Conservation (phyloP, 1,140 invertebrate species). For the Acromyrmex charruanus region DNA sequence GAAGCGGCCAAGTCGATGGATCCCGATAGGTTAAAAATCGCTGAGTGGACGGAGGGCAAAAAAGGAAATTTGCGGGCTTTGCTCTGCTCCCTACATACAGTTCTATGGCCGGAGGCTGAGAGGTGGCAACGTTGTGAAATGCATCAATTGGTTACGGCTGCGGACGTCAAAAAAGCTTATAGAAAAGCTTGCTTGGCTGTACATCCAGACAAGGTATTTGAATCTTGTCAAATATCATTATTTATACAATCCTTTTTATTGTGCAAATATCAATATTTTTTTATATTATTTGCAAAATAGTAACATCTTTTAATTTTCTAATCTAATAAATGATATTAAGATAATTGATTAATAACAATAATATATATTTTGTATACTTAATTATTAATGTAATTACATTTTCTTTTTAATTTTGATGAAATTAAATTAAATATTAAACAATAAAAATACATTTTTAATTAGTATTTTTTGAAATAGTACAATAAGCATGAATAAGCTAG, state of each 20-base stretch:
- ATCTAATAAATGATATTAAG: background rate
- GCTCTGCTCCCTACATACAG: conserved; percentile 96
- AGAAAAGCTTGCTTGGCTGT: conserved; percentile 98
- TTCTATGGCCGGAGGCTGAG: conserved; percentile 96
- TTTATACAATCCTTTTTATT: conserved; percentile 18
- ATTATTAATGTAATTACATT: background rate
- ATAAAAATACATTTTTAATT: background rate
- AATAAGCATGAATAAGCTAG: background rate
- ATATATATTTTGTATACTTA: background rate
- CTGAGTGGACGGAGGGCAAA: conserved; percentile 96
- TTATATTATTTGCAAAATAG: conserved; percentile 10
- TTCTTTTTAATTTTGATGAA: background rate
- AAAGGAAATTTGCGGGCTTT: conserved; percentile 98
- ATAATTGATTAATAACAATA: background rate
- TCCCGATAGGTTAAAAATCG: conserved; percentile 95
- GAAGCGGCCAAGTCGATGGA: conserved; percentile 95
- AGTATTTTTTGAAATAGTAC: background rate
- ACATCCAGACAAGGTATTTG: conserved; percentile 98
- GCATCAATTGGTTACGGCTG: conserved; percentile 95
- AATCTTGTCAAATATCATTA: background rate
- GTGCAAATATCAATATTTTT: conserved; percentile 37
- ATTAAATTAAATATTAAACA: background rate
- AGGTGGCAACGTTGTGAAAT: conserved; percentile 97
- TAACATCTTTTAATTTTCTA: background rate
- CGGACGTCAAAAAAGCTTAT: conserved; percentile 98